Evolutionary conservation across 2,888 invertebrate genomes (phyloP), one percentile per base, ranked within the genome.

Genomic region (Lasioglossum marginatum): DNA sequence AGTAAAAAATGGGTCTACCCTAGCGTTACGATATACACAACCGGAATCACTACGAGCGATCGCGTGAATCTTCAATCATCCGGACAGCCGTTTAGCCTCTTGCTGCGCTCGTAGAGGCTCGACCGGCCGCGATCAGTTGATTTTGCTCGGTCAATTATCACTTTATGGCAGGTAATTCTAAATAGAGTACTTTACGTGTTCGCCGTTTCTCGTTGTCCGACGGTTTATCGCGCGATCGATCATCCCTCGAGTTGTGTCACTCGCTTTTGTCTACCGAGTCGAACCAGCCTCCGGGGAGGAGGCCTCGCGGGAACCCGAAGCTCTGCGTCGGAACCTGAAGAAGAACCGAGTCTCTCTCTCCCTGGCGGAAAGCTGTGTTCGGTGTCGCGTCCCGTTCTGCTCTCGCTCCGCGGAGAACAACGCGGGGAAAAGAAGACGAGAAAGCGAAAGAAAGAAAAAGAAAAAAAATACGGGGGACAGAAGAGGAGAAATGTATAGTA

Each of bases 81-180:
- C 34, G 43, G 76, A 37, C 23, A n/a, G 52, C 37, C 48, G 31
- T 66, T 14, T 37, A 68, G 76, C 45, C 73, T 72, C 45, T 77
- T 43, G 31, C 23, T 72, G 45, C 52, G 14, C 23, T 16, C 45
- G 75, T 23, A 66, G 40, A 75, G 14, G 19, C n/a, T 45, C 14
- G 68, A 57, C 73, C 31, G 76, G 71, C 45, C 77, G 66, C 63
- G 77, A 68, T 79, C 74, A 4, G 34, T 16, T 52, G 52, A 71
- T 70, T 83, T 81, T 45, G 66, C 48, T 68, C 73, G 73, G 48
- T 74, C 43, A 48, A 57, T 83, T 77, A 87, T 83, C 87, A 79
- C 85, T 82, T 77, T 85, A 84, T 87, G 81, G 88, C 87, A 87
- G 81, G 48, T 81, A 81, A 79, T 83, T 79, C 77, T 85, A 77